Percentiles rank a stretch among this genome's conserved stretches.
These are phyloP conservation scores for Buathra laborator DNA, from an alignment of 2,888 invertebrate genomes.

Conservation along the genomic window DNA sequence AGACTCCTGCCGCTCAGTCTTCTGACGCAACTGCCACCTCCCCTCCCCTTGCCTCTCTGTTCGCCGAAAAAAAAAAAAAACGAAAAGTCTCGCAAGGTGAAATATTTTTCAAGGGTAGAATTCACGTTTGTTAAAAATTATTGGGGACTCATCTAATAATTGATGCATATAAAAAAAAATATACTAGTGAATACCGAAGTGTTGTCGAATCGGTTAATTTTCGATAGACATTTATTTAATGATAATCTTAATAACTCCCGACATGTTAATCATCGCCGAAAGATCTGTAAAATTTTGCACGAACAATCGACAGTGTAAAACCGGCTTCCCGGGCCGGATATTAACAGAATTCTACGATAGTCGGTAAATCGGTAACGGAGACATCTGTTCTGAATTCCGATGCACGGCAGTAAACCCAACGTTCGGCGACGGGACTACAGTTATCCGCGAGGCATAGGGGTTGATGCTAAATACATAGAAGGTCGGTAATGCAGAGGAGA, in stretches of 20 bases:
- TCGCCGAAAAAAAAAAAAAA: conserved; percentile 26
- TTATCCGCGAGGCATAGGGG: conserved; percentile 50
- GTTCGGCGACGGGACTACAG: conserved; percentile 27
- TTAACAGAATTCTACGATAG: conserved; percentile 68
- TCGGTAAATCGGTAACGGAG: conserved; percentile 76
- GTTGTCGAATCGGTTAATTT: neutral
- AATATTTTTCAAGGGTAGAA: conserved; percentile 25
- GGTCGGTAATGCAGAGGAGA: conserved; percentile 80
- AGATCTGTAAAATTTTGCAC: neutral
- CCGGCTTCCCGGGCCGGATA: conserved; percentile 61
- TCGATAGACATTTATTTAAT: neutral
- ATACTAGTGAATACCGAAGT: conserved; percentile 11
- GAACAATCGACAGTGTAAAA: conserved; percentile 61
- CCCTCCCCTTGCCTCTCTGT: neutral
- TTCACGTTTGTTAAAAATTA: conserved; percentile 31
- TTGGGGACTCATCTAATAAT: conserved; percentile 36
- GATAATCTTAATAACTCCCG: neutral
- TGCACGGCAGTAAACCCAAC: conserved; percentile 60
- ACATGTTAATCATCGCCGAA: neutral
- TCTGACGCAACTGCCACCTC: neutral
- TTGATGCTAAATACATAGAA: neutral
- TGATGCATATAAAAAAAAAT: conserved; percentile 27
- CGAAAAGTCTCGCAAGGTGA: conserved; percentile 49
- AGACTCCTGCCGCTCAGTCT: conserved; percentile 45
- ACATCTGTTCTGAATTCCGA: conserved; percentile 76